These are phyloP conservation scores for Rhinichthys klamathensis DNA, from an alignment of 2,113 vertebrate species.

Conservation along the genomic window DNA sequence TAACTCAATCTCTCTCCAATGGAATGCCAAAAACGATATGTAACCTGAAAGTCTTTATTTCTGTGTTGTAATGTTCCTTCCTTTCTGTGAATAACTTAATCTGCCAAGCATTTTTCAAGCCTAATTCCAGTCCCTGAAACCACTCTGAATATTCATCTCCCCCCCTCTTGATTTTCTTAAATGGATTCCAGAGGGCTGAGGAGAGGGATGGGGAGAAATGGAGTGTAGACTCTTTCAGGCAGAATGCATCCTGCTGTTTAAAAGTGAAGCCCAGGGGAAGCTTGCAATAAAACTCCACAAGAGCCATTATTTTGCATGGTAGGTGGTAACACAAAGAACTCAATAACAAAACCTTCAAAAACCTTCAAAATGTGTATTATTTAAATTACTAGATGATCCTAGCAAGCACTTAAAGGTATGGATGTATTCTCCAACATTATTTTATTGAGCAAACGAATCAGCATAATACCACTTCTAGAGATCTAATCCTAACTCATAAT, in stretches of 20 bases:
- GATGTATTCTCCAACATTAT: background rate
- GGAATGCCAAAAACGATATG: slow-evolving; percentile 12
- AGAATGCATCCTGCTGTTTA: slow-evolving; percentile 29
- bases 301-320: slow-evolving; percentile 14
- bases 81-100: slow-evolving; percentile 49
- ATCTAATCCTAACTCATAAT: background rate
- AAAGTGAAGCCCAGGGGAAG: slow-evolving; percentile 33
- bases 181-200: slow-evolving; percentile 36
- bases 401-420: background rate
- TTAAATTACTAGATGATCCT: background rate
- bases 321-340: slow-evolving; percentile 8
- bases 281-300: slow-evolving; percentile 48
- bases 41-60: slow-evolving; percentile 29
- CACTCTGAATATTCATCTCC: slow-evolving; percentile 55
- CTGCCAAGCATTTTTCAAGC: slow-evolving; percentile 37
- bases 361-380: background rate
- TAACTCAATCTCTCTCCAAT: slow-evolving; percentile 35
- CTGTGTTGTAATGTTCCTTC: slow-evolving; percentile 21
- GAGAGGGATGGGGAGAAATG: background rate
- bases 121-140: slow-evolving; percentile 49
- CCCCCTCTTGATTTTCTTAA: slow-evolving; percentile 42
- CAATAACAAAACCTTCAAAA: background rate
- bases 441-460: background rate
- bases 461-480: background rate
- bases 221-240: slow-evolving; percentile 2